These are phyloP conservation scores for Eutolmus rufibarbis DNA, from an alignment of 2,888 invertebrate genomes.

Conservation along the genomic window DNA sequence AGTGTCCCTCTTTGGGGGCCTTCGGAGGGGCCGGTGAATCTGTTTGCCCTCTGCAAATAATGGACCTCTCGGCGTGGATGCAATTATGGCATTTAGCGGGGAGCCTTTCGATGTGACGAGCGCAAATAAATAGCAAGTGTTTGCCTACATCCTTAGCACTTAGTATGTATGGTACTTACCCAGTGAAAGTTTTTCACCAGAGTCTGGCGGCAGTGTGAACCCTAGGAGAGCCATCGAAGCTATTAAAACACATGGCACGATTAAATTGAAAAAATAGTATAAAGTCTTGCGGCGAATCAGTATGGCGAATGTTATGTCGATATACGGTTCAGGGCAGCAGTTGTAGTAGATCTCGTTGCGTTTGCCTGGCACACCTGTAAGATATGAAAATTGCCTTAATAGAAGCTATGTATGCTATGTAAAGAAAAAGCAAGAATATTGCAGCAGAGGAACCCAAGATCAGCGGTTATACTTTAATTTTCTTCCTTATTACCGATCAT, in stretches of 20 bases:
- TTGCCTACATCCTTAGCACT: not conserved
- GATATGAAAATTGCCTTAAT: not conserved
- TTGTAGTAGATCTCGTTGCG: constrained; percentile 94
- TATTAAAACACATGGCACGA: constrained; percentile 98
- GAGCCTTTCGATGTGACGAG: not conserved
- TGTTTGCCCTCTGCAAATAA: not conserved
- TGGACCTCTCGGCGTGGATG: not conserved
- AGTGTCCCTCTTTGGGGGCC: not conserved
- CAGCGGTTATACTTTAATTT: not conserved
- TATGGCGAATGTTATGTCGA: constrained; percentile 97
- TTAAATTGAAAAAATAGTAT: constrained; percentile 99
- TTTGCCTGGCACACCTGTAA: constrained; percentile 88
- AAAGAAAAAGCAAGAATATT: not conserved
- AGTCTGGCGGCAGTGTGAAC: constrained; percentile 98
- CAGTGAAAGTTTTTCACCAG: constrained; percentile 98
- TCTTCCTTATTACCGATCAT: too few relatives aligned
- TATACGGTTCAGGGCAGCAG: constrained; percentile 97
- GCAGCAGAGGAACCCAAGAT: not conserved
- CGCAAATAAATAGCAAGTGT: not conserved
- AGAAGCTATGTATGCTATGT: not conserved
- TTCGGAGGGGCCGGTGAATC: not conserved
- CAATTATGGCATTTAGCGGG: not conserved
- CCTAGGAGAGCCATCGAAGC: constrained; percentile 98
- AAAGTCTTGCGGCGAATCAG: constrained; percentile 95
- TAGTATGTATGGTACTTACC: constrained; percentile 67